Conservation (phyloP, 2,113 vertebrate genomes). For the Aspidoscelis tigris region DNA sequence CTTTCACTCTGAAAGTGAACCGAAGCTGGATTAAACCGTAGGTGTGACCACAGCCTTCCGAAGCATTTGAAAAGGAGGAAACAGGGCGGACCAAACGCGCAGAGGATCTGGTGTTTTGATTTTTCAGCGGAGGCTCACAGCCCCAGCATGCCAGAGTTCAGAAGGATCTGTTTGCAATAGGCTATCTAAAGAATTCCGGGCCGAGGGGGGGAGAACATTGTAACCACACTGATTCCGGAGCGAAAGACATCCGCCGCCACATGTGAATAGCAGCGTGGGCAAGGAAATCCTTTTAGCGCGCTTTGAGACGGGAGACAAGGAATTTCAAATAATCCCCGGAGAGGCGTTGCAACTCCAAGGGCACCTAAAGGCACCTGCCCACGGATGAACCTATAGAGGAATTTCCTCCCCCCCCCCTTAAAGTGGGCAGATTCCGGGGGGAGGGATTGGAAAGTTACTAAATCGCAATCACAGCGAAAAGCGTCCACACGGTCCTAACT, state of each 20-base stretch:
- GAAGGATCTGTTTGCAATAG: neutral
- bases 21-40: no score
- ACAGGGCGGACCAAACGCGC: no score
- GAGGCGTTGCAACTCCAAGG: neutral
- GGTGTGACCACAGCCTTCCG: no score
- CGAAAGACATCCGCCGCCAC: neutral
- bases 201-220: neutral
- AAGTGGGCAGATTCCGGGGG: no score
- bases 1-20: no score
- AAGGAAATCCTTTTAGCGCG: neutral
- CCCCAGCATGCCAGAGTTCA: neutral
- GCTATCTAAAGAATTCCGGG: neutral
- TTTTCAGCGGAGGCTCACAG: no score
- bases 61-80: neutral
- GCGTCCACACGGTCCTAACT: neutral
- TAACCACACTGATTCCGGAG: neutral
- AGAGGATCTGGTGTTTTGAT: no score
- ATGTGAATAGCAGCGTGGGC: conserved; percentile 3
- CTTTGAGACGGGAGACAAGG: neutral
- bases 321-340: neutral
- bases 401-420: no score
- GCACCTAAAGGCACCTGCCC: neutral
- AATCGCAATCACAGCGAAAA: no score
- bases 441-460: neutral
- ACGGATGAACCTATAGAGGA: neutral